These are phyloP conservation scores for Petroica traversi DNA, from an alignment of 2,113 vertebrate species.

Conservation along the genomic window DNA sequence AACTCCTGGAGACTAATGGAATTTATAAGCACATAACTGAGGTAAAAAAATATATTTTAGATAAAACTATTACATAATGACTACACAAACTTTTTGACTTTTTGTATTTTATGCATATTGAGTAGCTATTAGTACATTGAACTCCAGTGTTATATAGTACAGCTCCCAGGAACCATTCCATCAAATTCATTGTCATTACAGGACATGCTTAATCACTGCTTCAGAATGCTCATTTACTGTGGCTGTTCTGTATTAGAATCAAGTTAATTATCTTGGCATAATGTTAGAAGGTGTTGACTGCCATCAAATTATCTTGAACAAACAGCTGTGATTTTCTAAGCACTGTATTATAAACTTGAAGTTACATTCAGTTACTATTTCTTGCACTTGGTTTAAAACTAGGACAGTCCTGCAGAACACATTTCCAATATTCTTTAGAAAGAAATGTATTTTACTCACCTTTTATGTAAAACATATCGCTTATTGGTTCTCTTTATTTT, in stretches of 20 bases:
- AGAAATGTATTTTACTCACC: neutral
- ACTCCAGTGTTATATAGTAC: neutral
- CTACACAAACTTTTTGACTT: neutral
- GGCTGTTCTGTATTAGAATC: neutral
- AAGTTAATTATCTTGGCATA: neutral
- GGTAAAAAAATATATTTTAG: neutral
- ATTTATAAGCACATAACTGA: neutral
- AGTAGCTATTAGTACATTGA: neutral
- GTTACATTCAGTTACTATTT: neutral
- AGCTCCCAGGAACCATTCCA: neutral
- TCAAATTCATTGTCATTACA: neutral
- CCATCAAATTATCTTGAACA: neutral
- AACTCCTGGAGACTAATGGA: neutral
- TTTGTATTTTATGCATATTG: neutral
- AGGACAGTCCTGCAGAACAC: neutral
- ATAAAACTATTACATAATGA: neutral
- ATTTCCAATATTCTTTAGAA: neutral
- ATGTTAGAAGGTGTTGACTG: neutral
- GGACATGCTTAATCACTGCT: neutral
- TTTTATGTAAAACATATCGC: neutral
- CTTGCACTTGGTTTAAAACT: neutral
- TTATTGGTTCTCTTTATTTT: constrained; percentile 60
- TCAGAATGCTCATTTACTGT: neutral
- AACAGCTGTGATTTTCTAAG: neutral
- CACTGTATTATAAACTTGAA: neutral